Percentiles rank a stretch among this genome's conserved stretches.
phyloP scores from a whole-genome alignment of 1,140 invertebrate species.

The Macrostomum lignano region DNA sequence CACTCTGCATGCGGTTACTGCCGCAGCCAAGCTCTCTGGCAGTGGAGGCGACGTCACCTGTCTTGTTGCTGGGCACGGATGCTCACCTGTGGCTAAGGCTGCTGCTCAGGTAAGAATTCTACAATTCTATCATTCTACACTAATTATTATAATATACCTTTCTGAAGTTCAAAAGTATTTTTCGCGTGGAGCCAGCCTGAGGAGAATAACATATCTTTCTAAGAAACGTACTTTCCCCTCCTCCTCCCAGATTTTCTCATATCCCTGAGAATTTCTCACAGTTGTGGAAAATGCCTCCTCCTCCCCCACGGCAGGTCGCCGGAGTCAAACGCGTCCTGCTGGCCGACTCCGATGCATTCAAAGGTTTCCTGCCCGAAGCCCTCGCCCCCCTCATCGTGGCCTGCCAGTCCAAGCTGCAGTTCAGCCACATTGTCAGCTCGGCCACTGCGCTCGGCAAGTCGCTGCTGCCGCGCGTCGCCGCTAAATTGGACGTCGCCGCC shows the following conservation, averaged over 20 bases:
- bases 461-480: slow-evolving; percentile 41
- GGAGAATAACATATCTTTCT: too few relatives aligned
- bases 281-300: too few relatives aligned
- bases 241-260: too few relatives aligned
- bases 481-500: slow-evolving; percentile 74
- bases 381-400: slow-evolving; percentile 57
- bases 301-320: too few relatives aligned
- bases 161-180: too few relatives aligned
- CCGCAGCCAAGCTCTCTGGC: slow-evolving; percentile 65
- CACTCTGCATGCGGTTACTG: slow-evolving; percentile 62
- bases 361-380: slow-evolving; percentile 34
- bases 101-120: slow-evolving; percentile 43
- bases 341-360: neutral
- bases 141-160: neutral
- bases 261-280: too few relatives aligned
- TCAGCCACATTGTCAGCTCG: slow-evolving; percentile 63
- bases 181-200: too few relatives aligned
- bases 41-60: slow-evolving; percentile 58
- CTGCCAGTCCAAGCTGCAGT: slow-evolving; percentile 68
- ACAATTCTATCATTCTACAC: neutral
- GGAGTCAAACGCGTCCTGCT: too few relatives aligned
- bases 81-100: slow-evolving; percentile 38
- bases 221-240: too few relatives aligned
- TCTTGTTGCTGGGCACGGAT: slow-evolving; percentile 46
- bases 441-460: slow-evolving; percentile 30